Conservation (phyloP, 2,113 vertebrate genomes). For the Psophia crepitans region DNA sequence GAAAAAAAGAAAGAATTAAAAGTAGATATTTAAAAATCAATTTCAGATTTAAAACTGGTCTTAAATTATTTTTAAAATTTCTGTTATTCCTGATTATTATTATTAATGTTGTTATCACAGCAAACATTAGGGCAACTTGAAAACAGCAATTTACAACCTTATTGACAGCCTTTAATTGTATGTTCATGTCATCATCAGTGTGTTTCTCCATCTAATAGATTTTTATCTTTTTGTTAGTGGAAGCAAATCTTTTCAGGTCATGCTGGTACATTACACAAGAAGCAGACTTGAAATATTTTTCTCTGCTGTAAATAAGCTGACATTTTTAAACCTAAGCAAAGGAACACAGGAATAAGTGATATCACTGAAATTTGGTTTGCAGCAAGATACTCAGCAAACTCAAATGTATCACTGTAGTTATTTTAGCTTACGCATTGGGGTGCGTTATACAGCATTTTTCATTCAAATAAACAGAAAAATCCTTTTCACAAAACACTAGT, state of each 20-base stretch:
- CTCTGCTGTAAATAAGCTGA: conserved; percentile 27
- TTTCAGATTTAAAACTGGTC: neutral
- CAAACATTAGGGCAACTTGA: neutral
- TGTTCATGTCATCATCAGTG: neutral
- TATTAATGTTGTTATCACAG: neutral
- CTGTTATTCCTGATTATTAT: neutral
- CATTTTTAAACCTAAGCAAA: neutral
- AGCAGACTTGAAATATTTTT: conserved; percentile 4
- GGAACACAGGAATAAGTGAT: neutral
- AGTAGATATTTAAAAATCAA: neutral
- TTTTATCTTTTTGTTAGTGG: neutral
- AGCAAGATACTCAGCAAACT: neutral
- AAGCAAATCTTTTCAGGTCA: neutral
- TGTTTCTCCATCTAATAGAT: neutral
- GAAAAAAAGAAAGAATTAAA: neutral
- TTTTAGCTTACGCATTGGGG: neutral
- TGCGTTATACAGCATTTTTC: neutral
- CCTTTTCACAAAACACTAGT: neutral
- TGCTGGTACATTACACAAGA: neutral
- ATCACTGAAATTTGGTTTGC: neutral
- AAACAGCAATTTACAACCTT: neutral
- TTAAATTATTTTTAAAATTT: neutral
- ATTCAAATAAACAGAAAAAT: neutral
- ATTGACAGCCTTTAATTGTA: neutral
- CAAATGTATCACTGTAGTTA: neutral